Evolutionary conservation across 2,888 invertebrate genomes (phyloP), one percentile per base, ranked within the genome.

Genomic region (Oligia latruncula): DNA sequence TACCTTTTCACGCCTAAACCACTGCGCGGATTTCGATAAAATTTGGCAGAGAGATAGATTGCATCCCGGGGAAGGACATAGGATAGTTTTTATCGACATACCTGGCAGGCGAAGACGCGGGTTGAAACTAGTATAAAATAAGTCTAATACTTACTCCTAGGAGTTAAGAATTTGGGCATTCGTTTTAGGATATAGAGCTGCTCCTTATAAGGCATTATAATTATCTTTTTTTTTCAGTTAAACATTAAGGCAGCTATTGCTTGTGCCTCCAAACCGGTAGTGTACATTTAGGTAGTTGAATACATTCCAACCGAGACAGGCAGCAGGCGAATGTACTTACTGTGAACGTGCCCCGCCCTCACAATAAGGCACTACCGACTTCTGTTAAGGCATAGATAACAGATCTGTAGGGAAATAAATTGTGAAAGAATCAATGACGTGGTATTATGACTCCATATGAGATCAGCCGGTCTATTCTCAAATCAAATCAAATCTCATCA

Each of bases 261-360:
- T 35, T 40, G 13, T 20, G n/a, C n/a, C 13, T 71, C n/a, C 64
- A 66, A 46, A 83, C 87, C 84, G 84, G 87, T 87, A 86, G 77
- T 86, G 55, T 78, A 65, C 35, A 81, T 78, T 84, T 73, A 84
- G 74, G 75, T 83, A 85, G 80, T 81, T 60, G 78, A 84, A 84
- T 86, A 87, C 90, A 92, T 92, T 89, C 89, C 87, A 84, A 76
- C 72, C 62, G 76, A 72, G 81, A 82, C 88, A 68, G 87, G 83
- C 86, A 81, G 78, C 81, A 60, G 83, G 81, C 77, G 81, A 90
- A 87, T 90, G 88, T 87, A 77, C 82, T 87, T 87, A 77, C 85
- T 35, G 87, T 87, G 90, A 92, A 89, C 90, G 93, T 90, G 88
- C 95, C 95, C 92, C 95, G 94, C 95, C 95, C 93, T 93, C 90